phyloP scores from a whole-genome alignment of 2,113 vertebrate species.

The Pedionomus torquatus region DNA sequence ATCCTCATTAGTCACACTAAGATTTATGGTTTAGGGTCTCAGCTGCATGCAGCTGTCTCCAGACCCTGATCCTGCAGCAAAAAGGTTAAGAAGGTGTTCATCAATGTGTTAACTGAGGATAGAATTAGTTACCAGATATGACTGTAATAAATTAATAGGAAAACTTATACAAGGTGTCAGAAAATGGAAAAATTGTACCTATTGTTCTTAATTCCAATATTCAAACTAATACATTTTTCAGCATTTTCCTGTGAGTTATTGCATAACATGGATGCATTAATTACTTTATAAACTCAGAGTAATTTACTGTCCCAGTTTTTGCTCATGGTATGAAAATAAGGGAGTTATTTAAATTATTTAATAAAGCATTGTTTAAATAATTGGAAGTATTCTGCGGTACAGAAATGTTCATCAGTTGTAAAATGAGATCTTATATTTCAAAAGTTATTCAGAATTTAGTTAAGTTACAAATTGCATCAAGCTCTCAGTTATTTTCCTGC shows the following conservation, averaged over 20 bases:
- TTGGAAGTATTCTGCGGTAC: neutral
- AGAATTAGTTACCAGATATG: neutral
- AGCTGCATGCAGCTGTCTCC: neutral
- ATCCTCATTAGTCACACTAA: neutral
- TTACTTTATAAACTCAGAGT: neutral
- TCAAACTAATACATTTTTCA: neutral
- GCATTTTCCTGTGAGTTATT: neutral
- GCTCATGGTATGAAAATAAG: neutral
- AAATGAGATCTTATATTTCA: neutral
- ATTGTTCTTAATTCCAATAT: neutral
- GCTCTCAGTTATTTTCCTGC: conserved; percentile 7
- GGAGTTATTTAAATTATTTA: no score
- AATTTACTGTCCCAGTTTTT: neutral
- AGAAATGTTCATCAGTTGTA: neutral
- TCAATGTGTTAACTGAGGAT: neutral
- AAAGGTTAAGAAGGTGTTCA: neutral
- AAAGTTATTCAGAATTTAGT: conserved; percentile 11
- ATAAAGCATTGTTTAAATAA: neutral
- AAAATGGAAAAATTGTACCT: neutral
- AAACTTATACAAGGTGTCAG: neutral
- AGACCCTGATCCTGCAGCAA: neutral
- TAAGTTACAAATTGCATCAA: neutral
- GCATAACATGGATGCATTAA: neutral
- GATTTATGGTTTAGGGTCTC: neutral
- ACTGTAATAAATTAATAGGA: neutral